phyloP scores from a whole-genome alignment of 1,140 invertebrate genomes.

The Dreissena rostriformis region DNA sequence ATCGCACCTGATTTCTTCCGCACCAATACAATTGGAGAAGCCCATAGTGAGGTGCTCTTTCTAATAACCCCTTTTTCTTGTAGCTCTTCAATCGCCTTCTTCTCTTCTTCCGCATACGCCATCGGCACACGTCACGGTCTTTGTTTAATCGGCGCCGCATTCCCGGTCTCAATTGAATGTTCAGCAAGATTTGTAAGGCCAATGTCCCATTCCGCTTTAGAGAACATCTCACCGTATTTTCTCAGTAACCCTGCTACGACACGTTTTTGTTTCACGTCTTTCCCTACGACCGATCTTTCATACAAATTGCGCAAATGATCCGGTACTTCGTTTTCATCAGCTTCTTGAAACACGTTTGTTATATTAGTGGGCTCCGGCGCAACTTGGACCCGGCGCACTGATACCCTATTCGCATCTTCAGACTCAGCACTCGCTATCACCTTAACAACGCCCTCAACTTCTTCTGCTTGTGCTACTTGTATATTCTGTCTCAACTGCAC shows the following conservation, averaged over 20 bases:
- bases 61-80: background rate
- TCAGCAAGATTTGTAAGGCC: slow-evolving; percentile 3
- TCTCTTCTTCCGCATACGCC: background rate
- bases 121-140: background rate
- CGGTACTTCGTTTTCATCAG: background rate
- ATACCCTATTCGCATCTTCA: too few relatives aligned
- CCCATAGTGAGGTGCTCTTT: background rate
- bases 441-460: background rate
- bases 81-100: background rate
- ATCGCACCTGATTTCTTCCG: slow-evolving; percentile 9
- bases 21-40: slow-evolving; percentile 4
- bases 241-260: slow-evolving; percentile 1
- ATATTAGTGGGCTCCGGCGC: too few relatives aligned
- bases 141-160: slow-evolving; percentile 12
- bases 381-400: too few relatives aligned
- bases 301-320: background rate
- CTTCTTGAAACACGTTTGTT: too few relatives aligned
- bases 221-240: background rate
- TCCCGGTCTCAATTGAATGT: slow-evolving; percentile 10
- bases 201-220: slow-evolving; percentile 10
- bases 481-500: background rate
- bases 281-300: background rate
- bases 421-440: background rate
- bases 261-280: background rate
- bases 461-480: background rate